phyloP scores from a whole-genome alignment of 1,140 invertebrate genomes.

The Drosophila ananassae region DNA sequence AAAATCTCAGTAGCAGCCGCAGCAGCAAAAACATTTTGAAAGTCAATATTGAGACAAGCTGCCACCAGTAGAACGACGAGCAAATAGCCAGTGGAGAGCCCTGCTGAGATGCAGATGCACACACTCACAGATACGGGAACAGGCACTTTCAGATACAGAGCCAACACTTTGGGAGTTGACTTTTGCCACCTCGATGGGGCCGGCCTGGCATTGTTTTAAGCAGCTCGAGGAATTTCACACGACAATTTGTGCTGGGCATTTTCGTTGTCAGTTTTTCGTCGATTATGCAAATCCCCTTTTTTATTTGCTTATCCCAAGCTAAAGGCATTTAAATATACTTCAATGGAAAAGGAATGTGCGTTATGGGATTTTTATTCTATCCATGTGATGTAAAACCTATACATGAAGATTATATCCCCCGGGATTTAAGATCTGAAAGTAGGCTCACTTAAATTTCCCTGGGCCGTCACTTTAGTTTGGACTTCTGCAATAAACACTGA shows the following conservation, averaged over 20 bases:
- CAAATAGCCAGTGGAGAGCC: slow-evolving; percentile 52
- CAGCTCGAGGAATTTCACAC: slow-evolving; percentile 63
- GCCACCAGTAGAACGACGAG: slow-evolving; percentile 52
- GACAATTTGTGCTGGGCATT: slow-evolving; percentile 23
- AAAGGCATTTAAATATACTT: slow-evolving; percentile 6
- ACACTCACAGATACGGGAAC: slow-evolving; percentile 15
- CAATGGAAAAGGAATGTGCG: background rate
- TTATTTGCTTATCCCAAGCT: background rate
- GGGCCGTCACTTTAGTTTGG: slow-evolving; percentile 18
- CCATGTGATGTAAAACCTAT: background rate
- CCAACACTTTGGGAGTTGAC: slow-evolving; percentile 64
- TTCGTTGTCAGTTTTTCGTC: slow-evolving; percentile 13
- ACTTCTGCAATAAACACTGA: slow-evolving; percentile 57
- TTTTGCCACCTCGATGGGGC: slow-evolving; percentile 57
- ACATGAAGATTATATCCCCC: background rate
- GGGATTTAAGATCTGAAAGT: too few species aligned
- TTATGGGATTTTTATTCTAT: background rate
- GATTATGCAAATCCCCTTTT: slow-evolving; percentile 32
- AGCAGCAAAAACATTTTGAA: slow-evolving; percentile 66
- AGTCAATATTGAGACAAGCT: slow-evolving; percentile 72
- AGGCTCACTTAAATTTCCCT: background rate
- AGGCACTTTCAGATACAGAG: slow-evolving; percentile 21
- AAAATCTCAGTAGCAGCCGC: slow-evolving; percentile 50
- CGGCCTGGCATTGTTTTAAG: slow-evolving; percentile 22
- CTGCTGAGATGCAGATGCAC: slow-evolving; percentile 24